These are phyloP conservation scores for Archilochus colubris DNA, from an alignment of 2,113 vertebrate species.

Conservation along the genomic window DNA sequence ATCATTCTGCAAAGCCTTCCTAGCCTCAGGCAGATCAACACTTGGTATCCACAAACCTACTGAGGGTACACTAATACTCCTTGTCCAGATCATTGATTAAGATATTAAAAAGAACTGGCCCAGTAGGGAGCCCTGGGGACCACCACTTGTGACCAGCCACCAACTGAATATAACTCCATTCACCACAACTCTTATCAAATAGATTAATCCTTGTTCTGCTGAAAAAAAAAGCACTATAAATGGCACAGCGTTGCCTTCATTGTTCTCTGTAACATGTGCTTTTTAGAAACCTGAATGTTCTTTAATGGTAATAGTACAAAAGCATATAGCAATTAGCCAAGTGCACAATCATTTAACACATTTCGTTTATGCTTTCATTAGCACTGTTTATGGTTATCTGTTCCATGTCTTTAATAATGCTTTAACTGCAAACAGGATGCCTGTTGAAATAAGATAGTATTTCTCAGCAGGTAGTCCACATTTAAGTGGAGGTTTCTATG, in stretches of 20 bases:
- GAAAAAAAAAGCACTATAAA: neutral
- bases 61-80: neutral
- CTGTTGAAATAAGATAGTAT: neutral
- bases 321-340: neutral
- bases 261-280: neutral
- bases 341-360: slow-evolving; percentile 15
- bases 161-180: neutral
- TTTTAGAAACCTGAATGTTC: neutral
- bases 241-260: rapidly evolving
- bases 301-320: neutral
- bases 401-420: neutral
- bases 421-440: slow-evolving; percentile 40
- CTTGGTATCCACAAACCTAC: neutral
- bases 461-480: slow-evolving; percentile 13
- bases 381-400: slow-evolving; percentile 1
- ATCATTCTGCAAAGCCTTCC: no score
- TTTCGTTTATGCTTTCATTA: slow-evolving; percentile 9
- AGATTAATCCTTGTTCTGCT: neutral
- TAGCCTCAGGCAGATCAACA: no score
- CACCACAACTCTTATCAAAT: neutral
- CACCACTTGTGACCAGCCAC: neutral
- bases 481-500: neutral
- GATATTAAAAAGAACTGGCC: neutral
- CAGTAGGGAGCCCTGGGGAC: neutral
- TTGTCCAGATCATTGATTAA: neutral